These are phyloP conservation scores for Chrysotoxum bicinctum DNA, from an alignment of 2,888 invertebrate genomes.

Conservation along the genomic window DNA sequence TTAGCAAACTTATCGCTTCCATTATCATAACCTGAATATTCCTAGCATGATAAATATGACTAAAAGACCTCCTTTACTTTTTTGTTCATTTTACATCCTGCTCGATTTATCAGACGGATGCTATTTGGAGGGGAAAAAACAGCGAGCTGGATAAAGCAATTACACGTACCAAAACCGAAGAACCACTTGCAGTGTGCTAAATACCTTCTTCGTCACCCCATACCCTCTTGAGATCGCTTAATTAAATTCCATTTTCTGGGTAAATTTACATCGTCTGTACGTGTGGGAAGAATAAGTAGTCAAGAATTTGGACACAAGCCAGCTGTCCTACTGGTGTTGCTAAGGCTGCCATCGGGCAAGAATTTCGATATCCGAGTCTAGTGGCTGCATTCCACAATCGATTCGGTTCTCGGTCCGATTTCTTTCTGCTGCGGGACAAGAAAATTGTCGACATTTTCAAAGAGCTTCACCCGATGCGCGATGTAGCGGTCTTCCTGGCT, in stretches of 20 bases:
- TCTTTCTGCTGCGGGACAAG: not conserved
- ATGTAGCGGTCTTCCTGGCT: slow-evolving; percentile 17
- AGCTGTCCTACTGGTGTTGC: slow-evolving; percentile 32
- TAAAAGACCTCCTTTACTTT: not conserved
- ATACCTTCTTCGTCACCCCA: slow-evolving; percentile 13
- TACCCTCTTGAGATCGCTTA: slow-evolving; percentile 42
- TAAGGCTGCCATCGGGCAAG: not conserved
- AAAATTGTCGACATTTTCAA: slow-evolving; percentile 42
- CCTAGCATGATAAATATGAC: not conserved
- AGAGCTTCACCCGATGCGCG: slow-evolving; percentile 1
- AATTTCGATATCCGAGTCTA: not conserved
- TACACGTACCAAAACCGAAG: not conserved
- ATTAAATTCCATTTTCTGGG: slow-evolving; percentile 68
- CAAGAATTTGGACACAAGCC: slow-evolving; percentile 62
- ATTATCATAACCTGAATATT: slow-evolving; percentile 61
- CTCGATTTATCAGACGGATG: not conserved
- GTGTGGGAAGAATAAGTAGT: not conserved
- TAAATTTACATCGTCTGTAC: slow-evolving; percentile 46
- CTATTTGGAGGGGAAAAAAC: not conserved
- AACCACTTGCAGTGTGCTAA: slow-evolving; percentile 33
- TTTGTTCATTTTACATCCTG: not conserved
- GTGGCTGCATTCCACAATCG: not conserved
- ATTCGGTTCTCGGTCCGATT: not conserved
- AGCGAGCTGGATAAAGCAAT: slow-evolving; percentile 1
- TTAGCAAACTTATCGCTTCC: slow-evolving; percentile 63